Evolutionary conservation across 1,140 invertebrate species (phyloP).

Genomic region (Druon quercuslanigerum): DNA sequence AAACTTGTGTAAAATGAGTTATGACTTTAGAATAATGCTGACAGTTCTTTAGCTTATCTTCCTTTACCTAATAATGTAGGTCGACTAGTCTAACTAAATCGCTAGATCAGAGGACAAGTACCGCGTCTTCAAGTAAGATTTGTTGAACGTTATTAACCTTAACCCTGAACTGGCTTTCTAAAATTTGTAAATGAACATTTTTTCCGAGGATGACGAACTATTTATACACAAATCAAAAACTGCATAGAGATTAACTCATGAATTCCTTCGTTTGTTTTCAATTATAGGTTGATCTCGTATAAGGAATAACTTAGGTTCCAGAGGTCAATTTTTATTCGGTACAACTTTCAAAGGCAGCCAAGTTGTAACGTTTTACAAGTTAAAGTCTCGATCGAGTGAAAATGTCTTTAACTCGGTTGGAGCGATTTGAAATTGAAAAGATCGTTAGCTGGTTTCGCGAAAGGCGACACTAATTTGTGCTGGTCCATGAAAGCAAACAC

Average conservation of each 20-base stretch:
- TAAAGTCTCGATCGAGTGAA: not conserved
- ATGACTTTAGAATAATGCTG: not conserved
- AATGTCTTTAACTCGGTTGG: constrained; percentile 4
- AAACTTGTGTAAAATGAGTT: not conserved
- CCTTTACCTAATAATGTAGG: not conserved
- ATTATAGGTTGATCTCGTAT: too few relatives aligned
- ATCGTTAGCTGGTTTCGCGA: constrained; percentile 35
- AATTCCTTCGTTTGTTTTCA: not conserved
- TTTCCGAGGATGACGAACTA: not conserved
- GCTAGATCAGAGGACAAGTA: constrained; percentile 39
- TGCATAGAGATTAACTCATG: too few relatives aligned
- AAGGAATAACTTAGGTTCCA: not conserved
- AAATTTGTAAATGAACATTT: not conserved
- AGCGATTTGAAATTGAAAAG: constrained; percentile 19
- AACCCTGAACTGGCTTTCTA: not conserved
- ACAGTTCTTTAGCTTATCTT: not conserved
- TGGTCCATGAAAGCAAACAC: constrained; percentile 50
- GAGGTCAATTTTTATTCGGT: not conserved
- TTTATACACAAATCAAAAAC: not conserved
- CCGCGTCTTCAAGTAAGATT: not conserved
- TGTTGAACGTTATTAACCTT: constrained; percentile 1
- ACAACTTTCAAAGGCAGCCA: not conserved
- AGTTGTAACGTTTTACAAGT: too few relatives aligned
- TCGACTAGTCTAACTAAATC: not conserved
- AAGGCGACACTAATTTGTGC: constrained; percentile 50